Evolutionary conservation across 2,113 vertebrate genomes (phyloP), one percentile per base, ranked within the genome.

Genomic region (Sturnira hondurensis): DNA sequence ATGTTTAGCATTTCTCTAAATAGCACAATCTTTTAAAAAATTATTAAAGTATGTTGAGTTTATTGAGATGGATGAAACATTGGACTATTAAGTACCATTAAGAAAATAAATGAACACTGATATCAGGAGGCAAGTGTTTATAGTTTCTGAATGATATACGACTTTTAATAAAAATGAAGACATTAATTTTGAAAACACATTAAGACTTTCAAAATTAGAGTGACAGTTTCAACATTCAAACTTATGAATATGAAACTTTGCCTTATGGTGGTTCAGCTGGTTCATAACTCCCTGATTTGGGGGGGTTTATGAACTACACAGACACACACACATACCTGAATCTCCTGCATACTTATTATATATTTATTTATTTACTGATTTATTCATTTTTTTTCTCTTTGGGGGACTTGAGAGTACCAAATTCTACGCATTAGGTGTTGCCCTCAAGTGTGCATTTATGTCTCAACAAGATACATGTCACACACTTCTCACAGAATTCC

Each of bases 81-180:
- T 90, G 84, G 58, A 70, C 84, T 90, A 89, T 94, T 92, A 97
- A 82, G 56, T 91, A 47, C 85, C 91, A 92, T 78, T 95, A 92
- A 91, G 95, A 85, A 96, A 97, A 90, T 12, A 80, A 89, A 83
- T n/a, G 96, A 97, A 58, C 91, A 38, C 11, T 74, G n/a, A 67
- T 8, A 16, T 47, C 87, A 94, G 31, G n/a, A 95, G 74, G 83
- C 8, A 86, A 89, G 20, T 93, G 70, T 58, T n/a, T 94, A 78
- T 95, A 17, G 22, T 70, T 95, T 81, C 84, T 38, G 38, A 92
- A 12, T 15, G 74, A 93, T 70, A 82, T 77, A 7, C 95, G 58
- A 28, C 54, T 89, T 96, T 91, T 96, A 95, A 89, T 94, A 95
- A 96, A 96, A 93, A 89, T 74, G 81, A 88, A 76, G 73, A 0